These are phyloP conservation scores for Hirtodrosophila duncani DNA, from an alignment of 2,888 invertebrate genomes.

Conservation along the genomic window DNA sequence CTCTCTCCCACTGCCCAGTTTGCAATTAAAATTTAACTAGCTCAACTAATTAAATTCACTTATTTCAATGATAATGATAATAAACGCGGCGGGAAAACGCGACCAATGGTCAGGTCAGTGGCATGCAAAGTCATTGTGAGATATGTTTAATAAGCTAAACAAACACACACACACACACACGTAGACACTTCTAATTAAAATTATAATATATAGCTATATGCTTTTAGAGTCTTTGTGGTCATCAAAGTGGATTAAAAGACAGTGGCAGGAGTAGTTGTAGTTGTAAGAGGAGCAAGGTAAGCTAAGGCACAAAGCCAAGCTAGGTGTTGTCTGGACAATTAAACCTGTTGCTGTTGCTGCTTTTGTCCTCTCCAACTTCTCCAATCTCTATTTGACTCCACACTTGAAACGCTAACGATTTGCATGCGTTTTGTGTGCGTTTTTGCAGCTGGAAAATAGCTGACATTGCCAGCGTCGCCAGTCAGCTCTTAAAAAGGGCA, in stretches of 20 bases:
- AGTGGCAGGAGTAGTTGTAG: no score
- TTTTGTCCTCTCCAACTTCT: not conserved
- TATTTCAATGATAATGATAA: conserved; percentile 1
- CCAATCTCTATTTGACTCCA: conserved; percentile 26
- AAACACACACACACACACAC: conserved; percentile 6
- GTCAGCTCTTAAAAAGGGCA: conserved; percentile 31
- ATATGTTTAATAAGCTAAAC: conserved; percentile 36
- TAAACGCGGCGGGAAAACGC: not conserved
- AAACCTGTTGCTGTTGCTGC: conserved; percentile 14
- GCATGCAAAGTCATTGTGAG: conserved; percentile 28
- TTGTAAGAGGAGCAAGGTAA: not conserved
- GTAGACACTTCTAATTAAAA: conserved; percentile 28
- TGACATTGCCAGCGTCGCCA: conserved; percentile 33
- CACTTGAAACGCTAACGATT: conserved; percentile 13
- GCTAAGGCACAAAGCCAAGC: not conserved
- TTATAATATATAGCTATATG: conserved; percentile 28
- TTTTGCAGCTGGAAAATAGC: not conserved
- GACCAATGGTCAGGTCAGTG: conserved; percentile 5
- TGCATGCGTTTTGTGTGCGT: conserved; percentile 19
- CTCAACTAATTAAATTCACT: not conserved
- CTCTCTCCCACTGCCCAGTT: not conserved
- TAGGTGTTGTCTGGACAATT: conserved; percentile 25
- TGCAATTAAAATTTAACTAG: not conserved
- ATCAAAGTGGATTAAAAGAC: conserved; percentile 29
- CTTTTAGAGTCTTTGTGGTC: conserved; percentile 25